Conservation (phyloP, 2,888 invertebrate species). For the Girardia tigrina region DNA sequence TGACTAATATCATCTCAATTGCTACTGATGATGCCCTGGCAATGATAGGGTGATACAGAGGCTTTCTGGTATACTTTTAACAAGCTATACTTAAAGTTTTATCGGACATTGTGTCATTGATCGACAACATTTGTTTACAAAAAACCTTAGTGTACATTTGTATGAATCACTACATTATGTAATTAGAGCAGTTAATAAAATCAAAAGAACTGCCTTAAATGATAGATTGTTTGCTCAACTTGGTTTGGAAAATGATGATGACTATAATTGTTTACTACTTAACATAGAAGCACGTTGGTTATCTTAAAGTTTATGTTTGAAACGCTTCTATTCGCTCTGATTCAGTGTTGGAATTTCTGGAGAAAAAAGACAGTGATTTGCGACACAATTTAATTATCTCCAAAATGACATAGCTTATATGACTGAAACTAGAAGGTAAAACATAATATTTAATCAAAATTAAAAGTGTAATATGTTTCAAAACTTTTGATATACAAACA, state of each 20-base stretch:
- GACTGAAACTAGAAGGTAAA: no score
- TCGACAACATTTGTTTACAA: background rate
- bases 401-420: no score
- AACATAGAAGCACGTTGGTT: conserved; percentile 38
- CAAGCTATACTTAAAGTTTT: background rate
- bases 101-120: background rate
- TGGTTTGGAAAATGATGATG: conserved; percentile 38
- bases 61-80: conserved; percentile 8
- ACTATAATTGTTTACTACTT: no score
- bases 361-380: no score
- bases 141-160: no score
- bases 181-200: conserved; percentile 38
- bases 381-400: no score
- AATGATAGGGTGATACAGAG: background rate
- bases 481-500: no score
- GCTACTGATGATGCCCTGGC: conserved; percentile 2
- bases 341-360: no score
- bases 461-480: no score
- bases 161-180: conserved; percentile 38
- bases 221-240: conserved; percentile 39
- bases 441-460: no score
- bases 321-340: conserved; percentile 38
- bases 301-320: conserved; percentile 38
- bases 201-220: conserved; percentile 38
- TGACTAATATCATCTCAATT: conserved; percentile 20